Evolutionary conservation across 2,888 invertebrate species (phyloP), one percentile per base, ranked within the genome.

Genomic region (Abscondita cerata): DNA sequence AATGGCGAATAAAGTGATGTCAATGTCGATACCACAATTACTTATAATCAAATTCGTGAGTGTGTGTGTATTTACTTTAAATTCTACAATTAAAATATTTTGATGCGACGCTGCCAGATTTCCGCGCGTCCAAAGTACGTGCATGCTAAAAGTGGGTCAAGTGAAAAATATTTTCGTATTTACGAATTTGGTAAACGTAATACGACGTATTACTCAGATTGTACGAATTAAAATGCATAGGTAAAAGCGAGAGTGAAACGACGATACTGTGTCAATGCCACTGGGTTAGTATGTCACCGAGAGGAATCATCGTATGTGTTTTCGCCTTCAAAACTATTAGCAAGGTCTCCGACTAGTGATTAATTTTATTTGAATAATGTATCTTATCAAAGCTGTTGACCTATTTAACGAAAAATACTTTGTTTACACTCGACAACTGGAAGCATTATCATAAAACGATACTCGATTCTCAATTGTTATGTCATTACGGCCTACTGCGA

Each of bases 231-330:
- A 53, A 41, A 52, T 50, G 20, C 38, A 54, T 41, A 64, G 62
- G 69, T 82, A 78, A 64, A 67, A 65, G 67, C 62, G 65, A 70
- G 70, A 68, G 52, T 52, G 48, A 36, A 36, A 6, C 12, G 41
- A 41, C 15, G 25, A 25, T 25, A 25, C 25, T 72, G 65, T 73
- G 73, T 74, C 74, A 74, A 71, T 73, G 74, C 72, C 73, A 76
- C 73, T 78, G 73, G 77, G 75, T 73, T 64, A 74, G 70, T 75
- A 68, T 73, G 75, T 75, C 76, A 73, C 69, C 68, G 66, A 50
- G 41, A 51, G 51, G 57, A 57, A 57, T 57, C 57, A 40, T 53
- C 46, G 33, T 12, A 13, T 19, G 15, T 16, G 41, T 41, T 8
- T 18, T 9, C 25, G 20, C 25, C 53, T 40, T 53, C 41, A 54